Conservation (phyloP, 1,140 invertebrate species). For the Cotesia chilonis region DNA sequence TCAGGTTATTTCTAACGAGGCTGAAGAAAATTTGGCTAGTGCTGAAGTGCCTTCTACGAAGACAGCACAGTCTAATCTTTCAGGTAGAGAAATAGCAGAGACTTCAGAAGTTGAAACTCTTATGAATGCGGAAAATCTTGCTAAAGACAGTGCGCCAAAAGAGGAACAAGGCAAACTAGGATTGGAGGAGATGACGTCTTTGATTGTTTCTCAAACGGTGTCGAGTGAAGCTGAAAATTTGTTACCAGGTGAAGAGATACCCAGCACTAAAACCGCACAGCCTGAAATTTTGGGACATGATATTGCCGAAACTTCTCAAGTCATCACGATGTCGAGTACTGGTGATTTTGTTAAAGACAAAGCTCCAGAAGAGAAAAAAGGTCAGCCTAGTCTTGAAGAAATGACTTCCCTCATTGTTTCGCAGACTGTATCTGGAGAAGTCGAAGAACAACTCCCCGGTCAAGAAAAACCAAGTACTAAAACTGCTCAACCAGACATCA, state of each 20-base stretch:
- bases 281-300: constrained; percentile 44
- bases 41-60: constrained; percentile 40
- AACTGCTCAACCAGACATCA: constrained; percentile 48
- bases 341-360: constrained; percentile 35
- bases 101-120: constrained; percentile 46
- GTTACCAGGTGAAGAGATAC: constrained; percentile 41
- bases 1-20: constrained; percentile 44
- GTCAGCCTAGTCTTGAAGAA: constrained; percentile 37
- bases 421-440: constrained; percentile 45
- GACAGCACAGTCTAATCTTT: constrained; percentile 39
- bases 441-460: constrained; percentile 41
- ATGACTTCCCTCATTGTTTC: constrained; percentile 44
- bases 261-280: constrained; percentile 42
- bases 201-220: constrained; percentile 42
- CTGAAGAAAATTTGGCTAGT: constrained; percentile 41
- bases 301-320: constrained; percentile 32
- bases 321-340: constrained; percentile 2
- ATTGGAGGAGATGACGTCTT: constrained; percentile 44
- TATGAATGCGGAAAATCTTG: constrained; percentile 37
- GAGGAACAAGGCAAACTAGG: constrained; percentile 36
- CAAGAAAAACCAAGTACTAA: constrained; percentile 45
- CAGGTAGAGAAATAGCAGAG: constrained; percentile 47
- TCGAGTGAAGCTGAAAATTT: constrained; percentile 47
- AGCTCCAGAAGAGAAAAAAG: constrained; percentile 37
- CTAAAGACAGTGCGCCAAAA: constrained; percentile 36